Evolutionary conservation across 2,797 vertebrate species (phyloP).

Genomic region (Poecilia velifera): DNA sequence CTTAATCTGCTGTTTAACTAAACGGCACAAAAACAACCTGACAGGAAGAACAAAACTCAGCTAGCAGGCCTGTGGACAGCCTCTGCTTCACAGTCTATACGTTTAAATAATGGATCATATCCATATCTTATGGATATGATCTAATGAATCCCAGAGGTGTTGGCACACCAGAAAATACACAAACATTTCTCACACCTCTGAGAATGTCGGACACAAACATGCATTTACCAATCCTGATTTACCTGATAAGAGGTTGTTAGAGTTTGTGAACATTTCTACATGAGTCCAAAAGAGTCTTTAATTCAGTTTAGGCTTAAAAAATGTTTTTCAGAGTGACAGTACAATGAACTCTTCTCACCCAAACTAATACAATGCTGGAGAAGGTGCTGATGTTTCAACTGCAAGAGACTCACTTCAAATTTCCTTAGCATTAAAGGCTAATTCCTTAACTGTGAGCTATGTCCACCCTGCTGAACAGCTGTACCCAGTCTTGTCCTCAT

Average conservation of each 20-base stretch:
- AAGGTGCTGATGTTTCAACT: background rate
- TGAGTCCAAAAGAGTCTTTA: background rate
- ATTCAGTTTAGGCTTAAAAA: background rate
- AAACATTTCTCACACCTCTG: conserved; percentile 23
- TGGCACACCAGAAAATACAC: conserved; percentile 33
- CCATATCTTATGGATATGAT: conserved; percentile 18
- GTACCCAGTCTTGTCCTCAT: background rate
- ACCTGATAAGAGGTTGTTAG: conserved; percentile 9
- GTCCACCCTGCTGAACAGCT: conserved; percentile 2
- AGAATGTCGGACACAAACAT: conserved; percentile 42
- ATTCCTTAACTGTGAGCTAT: conserved; percentile 5
- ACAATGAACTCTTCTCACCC: conserved; percentile 22
- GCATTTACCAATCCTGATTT: conserved; percentile 42
- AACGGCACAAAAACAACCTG: conserved; percentile 52
- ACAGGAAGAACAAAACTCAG: conserved; percentile 25
- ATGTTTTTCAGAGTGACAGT: background rate
- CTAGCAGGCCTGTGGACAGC: conserved; percentile 32
- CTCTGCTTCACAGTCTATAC: conserved; percentile 45
- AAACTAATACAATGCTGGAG: conserved; percentile 9
- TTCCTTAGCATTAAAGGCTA: conserved; percentile 39
- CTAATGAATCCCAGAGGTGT: conserved; percentile 66
- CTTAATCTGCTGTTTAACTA: conserved; percentile 68
- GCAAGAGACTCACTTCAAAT: conserved; percentile 6
- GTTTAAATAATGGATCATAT: conserved; percentile 14
- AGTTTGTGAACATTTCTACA: background rate